Conservation (phyloP, 2,888 invertebrate species). For the Cantharis rufa region DNA sequence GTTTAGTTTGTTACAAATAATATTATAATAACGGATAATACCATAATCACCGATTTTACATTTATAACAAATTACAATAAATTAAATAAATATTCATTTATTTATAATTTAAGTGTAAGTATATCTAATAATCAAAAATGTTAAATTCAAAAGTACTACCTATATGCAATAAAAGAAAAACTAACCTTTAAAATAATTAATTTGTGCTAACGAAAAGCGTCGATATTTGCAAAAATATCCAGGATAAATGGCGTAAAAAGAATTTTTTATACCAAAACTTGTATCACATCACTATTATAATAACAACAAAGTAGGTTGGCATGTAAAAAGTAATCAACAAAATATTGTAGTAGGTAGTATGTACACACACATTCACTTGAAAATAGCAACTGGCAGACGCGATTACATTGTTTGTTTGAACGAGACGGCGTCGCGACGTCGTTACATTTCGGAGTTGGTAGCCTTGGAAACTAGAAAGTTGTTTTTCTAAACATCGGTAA, state of each 20-base stretch:
- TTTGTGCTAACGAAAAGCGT: not conserved
- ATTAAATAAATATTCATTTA: not conserved
- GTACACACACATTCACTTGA: conserved; percentile 12
- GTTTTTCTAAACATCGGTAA: not conserved
- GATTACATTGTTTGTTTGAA: not conserved
- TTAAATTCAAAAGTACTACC: not conserved
- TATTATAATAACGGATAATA: not conserved
- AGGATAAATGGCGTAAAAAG: not conserved
- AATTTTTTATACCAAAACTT: not conserved
- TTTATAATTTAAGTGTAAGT: not conserved
- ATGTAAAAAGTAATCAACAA: not conserved
- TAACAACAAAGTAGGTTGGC: not conserved
- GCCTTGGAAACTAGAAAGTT: conserved; percentile 7
- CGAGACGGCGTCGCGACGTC: conserved; percentile 12
- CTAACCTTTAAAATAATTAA: not conserved
- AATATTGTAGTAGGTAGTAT: not conserved
- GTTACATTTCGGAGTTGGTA: conserved; percentile 1
- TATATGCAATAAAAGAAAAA: not conserved
- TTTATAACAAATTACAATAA: not conserved
- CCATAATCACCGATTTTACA: not conserved
- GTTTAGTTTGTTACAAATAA: not conserved
- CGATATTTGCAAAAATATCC: not conserved
- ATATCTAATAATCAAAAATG: not conserved
- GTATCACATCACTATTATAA: not conserved
- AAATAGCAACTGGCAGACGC: conserved; percentile 9